These are phyloP conservation scores for Aplodontia rufa DNA, from an alignment of 2,113 vertebrate genomes.

Conservation along the genomic window DNA sequence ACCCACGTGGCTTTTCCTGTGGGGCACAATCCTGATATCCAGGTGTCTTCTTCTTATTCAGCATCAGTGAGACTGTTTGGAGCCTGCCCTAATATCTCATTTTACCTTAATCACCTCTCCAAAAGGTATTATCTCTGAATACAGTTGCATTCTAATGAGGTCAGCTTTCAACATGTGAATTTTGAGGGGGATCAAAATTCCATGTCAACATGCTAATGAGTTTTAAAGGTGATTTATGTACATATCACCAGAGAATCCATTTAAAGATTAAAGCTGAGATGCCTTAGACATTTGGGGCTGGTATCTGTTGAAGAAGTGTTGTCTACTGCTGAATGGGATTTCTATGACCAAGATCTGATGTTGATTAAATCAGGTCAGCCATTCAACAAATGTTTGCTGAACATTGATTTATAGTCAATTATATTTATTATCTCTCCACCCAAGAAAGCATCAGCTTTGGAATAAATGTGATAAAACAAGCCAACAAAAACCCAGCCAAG, in stretches of 20 bases:
- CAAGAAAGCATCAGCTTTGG: neutral
- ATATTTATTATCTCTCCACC: neutral
- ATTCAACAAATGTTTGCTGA: neutral
- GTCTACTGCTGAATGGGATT: neutral
- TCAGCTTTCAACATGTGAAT: neutral
- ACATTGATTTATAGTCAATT: neutral
- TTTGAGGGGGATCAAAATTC: neutral
- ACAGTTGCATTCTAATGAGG: neutral
- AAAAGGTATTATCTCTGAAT: neutral
- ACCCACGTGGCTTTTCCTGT: neutral
- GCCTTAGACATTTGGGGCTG: neutral
- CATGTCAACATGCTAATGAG: neutral
- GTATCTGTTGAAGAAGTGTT: accelerated
- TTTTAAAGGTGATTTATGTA: slow-evolving; percentile 26
- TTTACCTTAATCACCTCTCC: neutral
- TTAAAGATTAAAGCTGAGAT: neutral
- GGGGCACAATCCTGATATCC: neutral
- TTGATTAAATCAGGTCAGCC: neutral
- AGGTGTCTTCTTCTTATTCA: neutral
- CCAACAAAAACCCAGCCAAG: no score
- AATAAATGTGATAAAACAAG: neutral
- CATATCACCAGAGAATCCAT: neutral
- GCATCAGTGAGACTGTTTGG: neutral
- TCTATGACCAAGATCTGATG: neutral
- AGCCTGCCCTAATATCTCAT: neutral